Evolutionary conservation across 2,113 vertebrate species (phyloP).

Genomic region (Halcyon senegalensis): DNA sequence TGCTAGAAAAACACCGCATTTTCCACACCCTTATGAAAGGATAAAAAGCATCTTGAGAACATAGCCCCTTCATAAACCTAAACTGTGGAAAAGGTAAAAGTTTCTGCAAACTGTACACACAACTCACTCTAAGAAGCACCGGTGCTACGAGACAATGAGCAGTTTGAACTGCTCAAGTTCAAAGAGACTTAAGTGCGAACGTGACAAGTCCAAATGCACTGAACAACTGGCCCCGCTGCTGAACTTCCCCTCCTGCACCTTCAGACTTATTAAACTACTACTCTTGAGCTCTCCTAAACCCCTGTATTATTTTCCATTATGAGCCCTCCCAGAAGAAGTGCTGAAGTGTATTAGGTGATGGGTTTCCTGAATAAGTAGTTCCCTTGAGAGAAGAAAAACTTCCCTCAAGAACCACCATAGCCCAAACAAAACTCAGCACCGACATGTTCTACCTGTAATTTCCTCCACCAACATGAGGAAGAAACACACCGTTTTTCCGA

Average conservation of each 20-base stretch:
- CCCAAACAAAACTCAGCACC: neutral
- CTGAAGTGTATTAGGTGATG: neutral
- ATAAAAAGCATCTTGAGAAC: neutral
- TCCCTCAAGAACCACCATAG: neutral
- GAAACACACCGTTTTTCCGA: neutral
- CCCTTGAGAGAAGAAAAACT: neutral
- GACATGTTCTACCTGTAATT: neutral
- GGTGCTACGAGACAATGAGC: fast-evolving
- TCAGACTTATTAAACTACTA: neutral
- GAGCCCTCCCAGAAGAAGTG: neutral
- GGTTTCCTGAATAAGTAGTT: neutral
- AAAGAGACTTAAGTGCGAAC: neutral
- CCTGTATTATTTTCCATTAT: neutral
- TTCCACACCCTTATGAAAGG: neutral
- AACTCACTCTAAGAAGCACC: fast-evolving
- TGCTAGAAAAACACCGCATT: neutral
- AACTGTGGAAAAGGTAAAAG: neutral
- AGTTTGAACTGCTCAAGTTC: neutral
- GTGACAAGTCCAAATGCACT: neutral
- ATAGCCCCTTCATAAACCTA: neutral
- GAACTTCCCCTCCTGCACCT: neutral
- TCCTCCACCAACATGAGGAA: neutral
- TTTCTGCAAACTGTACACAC: neutral
- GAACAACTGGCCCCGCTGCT: neutral
- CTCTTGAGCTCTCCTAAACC: neutral